These are phyloP conservation scores for Chalcosyrphus nemorum DNA, from an alignment of 2,888 invertebrate species.

Conservation along the genomic window DNA sequence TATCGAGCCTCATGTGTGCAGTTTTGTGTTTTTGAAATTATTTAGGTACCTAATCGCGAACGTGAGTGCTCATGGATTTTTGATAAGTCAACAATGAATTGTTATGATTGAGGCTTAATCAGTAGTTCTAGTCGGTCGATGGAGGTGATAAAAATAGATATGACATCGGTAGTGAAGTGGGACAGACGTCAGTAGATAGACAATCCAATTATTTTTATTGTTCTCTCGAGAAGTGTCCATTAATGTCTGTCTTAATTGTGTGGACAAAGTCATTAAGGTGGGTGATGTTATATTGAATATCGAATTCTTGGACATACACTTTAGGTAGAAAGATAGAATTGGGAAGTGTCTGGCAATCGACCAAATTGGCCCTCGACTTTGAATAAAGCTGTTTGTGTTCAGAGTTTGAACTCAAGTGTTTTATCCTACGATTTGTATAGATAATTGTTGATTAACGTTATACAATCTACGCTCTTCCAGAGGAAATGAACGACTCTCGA, in stretches of 20 bases:
- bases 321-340: too few relatives aligned
- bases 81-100: not conserved
- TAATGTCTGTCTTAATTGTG: not conserved
- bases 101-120: not conserved
- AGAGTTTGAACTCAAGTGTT: too few relatives aligned
- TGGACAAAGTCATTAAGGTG: not conserved
- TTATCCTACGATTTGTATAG: too few relatives aligned
- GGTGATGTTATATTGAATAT: not conserved
- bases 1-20: not conserved
- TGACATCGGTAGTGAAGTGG: not conserved
- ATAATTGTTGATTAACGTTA: too few relatives aligned
- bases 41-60: not conserved
- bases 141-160: not conserved
- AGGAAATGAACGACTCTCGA: too few relatives aligned
- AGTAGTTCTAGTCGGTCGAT: not conserved
- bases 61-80: not conserved
- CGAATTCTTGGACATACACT: too few relatives aligned
- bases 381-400: too few relatives aligned
- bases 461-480: too few relatives aligned
- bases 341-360: too few relatives aligned
- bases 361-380: too few relatives aligned
- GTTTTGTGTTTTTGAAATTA: too few relatives aligned
- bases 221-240: not conserved
- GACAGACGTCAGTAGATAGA: not conserved
- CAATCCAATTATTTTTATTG: not conserved